Base-by-base conservation (phyloP, 2,888 invertebrate genomes). In the Cheilosia vulpina region DNA sequence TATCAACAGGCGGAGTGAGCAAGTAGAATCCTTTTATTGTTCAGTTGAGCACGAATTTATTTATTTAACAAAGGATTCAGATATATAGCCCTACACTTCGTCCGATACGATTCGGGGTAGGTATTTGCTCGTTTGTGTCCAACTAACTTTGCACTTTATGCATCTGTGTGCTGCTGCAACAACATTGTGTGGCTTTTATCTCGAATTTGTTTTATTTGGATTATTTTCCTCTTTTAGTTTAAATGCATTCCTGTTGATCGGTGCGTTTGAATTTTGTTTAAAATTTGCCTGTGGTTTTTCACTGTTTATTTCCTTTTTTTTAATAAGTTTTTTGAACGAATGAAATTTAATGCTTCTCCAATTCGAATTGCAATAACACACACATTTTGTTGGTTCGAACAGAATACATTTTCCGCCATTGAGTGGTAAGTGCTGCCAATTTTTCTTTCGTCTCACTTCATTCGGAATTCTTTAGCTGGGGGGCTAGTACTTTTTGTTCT, bases 41-140 rank as follows among this genome's bases (percentile, higher is more conserved):
- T 58, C 34, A 21, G 21, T 66, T 72, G 50, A 66, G 45, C 17
- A 24, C 7, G 45, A 66, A 41, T 68, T 66, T 62, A 62, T 73
- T 66, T 73, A 73, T 68, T 68, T 27, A 66, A 38, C 38, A 60
- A 72, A 47, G 38, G 11, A 34, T 11, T 11, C 11, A 3, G 11
- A 34, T 34, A 27, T 34, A 34, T 11, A 38, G 1, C n/a, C 34
- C 4, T 17, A 1, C 4, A 52, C 65, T 3, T 15, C 50, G 43
- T 72, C 13, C 4, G 6, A 6, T 27, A 13, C 13, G 13, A 13
- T 13, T 13, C 13, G 38, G 4, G 38, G 13, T 38, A 38, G 38
- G 38, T 13, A 38, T 38, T 38, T 13, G 31, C 43, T 24, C 34
- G 58, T 50, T 71, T 21, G 50, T 47, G 27, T 17, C 27, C 53